Conservation (phyloP, 2,888 invertebrate genomes). For the Ernsta delagoae region DNA sequence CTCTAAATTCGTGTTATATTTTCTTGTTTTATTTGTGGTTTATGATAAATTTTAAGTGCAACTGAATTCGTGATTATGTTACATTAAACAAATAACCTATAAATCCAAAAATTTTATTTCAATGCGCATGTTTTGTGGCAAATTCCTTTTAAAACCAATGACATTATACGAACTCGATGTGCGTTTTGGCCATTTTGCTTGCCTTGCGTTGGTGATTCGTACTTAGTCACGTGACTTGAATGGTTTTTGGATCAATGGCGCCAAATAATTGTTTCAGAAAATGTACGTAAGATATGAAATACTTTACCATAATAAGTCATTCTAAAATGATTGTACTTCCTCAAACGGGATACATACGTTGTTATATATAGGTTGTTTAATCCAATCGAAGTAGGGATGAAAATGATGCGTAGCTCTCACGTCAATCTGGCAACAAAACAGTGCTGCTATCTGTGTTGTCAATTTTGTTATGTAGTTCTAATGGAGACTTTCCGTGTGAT, state of each 20-base stretch:
- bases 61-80: conserved; percentile 74
- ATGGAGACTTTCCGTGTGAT: conserved; percentile 87
- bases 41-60: conserved; percentile 66
- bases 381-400: conserved; percentile 48
- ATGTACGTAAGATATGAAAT: conserved; percentile 66
- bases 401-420: conserved; percentile 80
- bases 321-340: conserved; percentile 51
- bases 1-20: conserved; percentile 75
- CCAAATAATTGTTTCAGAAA: conserved; percentile 82
- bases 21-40: conserved; percentile 70
- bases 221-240: conserved; percentile 84
- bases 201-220: conserved; percentile 85
- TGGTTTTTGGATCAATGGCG: conserved; percentile 84
- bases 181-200: conserved; percentile 85
- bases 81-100: conserved; percentile 57
- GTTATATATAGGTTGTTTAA: conserved; percentile 47
- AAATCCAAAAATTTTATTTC: conserved; percentile 64
- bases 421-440: conserved; percentile 85
- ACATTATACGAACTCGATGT: conserved; percentile 82
- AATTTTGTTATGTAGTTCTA: conserved; percentile 86
- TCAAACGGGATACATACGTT: conserved; percentile 34
- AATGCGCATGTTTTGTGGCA: conserved; percentile 74
- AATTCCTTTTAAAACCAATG: conserved; percentile 79
- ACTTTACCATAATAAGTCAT: conserved; percentile 39
- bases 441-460: conserved; percentile 93